Base-by-base conservation (phyloP, 2,888 invertebrate species). In the Troides oblongomaculatus region DNA sequence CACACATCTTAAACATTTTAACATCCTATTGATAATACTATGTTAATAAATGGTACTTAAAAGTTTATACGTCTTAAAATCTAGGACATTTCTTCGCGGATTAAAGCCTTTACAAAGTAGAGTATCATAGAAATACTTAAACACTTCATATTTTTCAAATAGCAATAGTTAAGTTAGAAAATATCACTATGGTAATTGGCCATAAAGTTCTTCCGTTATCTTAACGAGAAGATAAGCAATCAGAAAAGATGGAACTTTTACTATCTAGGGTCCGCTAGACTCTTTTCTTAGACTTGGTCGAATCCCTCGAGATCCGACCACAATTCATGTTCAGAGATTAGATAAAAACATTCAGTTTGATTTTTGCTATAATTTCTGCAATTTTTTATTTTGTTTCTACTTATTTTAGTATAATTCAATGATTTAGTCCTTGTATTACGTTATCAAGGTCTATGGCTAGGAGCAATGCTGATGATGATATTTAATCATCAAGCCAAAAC, bases 201-300 rank as follows among this genome's bases (percentile, higher is more conserved):
- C 18, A 50, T 17, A 50, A 50, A 50, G 39, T 14, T 50, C 14
- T 17, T 50, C 17, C 14, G 25, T 43, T 39, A 53, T 66, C 60
- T 21, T n/a, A 58, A 30, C n/a, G n/a, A 63, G 58, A 46, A 59
- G 23, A 68, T 64, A 64, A 64, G 68, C 63, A 64, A 64, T 68
- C 68, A 68, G 50, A 62, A 50, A 64, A 68, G 46, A 68, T 64
- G 50, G 58, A 58, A 36, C 46, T 68, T 63, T 46, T 58, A 63
- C 68, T 68, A 60, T 68, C 68, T 60, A 64, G 63, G 59, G 63
- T 53, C 21, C 63, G 36, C 63, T 63, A 68, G 58, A 68, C 59
- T 50, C 59, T 64, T 59, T 64, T 60, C 63, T 68, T 68, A 68
- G 63, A 68, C 39, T 68, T 50, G 50, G 59, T 39, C 50, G 36